Evolutionary conservation across 2,797 vertebrate genomes (phyloP).

Genomic region (Podarcis siculus): DNA sequence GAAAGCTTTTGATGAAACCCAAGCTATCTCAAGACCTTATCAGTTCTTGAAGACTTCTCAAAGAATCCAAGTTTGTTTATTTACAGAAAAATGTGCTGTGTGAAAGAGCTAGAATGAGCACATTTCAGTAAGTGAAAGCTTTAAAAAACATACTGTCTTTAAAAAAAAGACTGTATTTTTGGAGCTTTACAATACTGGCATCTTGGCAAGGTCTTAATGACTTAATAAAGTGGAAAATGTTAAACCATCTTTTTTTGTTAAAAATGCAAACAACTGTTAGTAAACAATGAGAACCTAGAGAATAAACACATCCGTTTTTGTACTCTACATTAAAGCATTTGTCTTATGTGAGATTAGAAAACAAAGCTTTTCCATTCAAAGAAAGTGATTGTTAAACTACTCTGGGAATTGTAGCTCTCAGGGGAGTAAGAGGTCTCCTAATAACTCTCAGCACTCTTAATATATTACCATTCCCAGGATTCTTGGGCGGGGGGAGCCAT

Average conservation of each 20-base stretch:
- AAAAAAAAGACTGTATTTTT: neutral
- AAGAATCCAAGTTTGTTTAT: slow-evolving; percentile 11
- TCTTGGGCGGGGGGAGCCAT: no score
- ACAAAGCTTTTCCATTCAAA: neutral
- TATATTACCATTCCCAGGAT: no score
- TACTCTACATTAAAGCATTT: neutral
- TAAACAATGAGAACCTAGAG: slow-evolving; percentile 16
- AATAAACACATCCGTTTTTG: slow-evolving; percentile 37
- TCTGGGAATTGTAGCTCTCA: no score
- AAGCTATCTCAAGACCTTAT: slow-evolving; percentile 32
- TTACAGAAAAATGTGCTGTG: neutral
- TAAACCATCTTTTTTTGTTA: slow-evolving; percentile 4
- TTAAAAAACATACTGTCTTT: neutral
- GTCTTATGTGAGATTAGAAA: neutral
- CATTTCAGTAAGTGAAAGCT: neutral
- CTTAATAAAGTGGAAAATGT: slow-evolving; percentile 33
- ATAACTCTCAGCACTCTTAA: no score
- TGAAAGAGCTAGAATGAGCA: neutral
- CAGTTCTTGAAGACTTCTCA: slow-evolving; percentile 27
- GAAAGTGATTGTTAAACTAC: neutral
- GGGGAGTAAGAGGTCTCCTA: no score
- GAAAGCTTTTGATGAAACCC: slow-evolving; percentile 27
- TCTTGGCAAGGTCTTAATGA: neutral
- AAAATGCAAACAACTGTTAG: neutral
- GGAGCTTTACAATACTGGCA: neutral